A percentile compares a stretch with the other conserved stretches of the same genome.
phyloP scores from a whole-genome alignment of 2,888 invertebrate species.

The Seladonia tumulorum region DNA sequence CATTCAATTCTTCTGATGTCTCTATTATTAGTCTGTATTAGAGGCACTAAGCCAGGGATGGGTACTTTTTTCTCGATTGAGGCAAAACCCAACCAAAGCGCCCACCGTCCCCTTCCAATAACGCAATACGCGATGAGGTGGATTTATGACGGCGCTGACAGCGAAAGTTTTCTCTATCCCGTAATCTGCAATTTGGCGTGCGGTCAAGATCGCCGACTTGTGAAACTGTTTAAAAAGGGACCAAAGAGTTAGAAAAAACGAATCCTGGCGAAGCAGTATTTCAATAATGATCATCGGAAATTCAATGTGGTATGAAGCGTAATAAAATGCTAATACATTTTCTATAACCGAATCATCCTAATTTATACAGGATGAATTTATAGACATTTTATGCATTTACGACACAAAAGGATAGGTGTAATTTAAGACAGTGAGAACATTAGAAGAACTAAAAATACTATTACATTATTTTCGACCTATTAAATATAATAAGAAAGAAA shows the following conservation, averaged over 20 bases:
- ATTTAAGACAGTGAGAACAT: too few species aligned
- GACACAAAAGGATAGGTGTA: too few species aligned
- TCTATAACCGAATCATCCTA: background rate
- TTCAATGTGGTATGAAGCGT: background rate
- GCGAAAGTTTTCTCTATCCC: constrained; percentile 1
- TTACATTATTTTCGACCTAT: too few species aligned
- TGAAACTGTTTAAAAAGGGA: background rate
- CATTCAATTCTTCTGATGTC: too few species aligned
- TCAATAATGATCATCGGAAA: background rate
- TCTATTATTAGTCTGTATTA: too few species aligned
- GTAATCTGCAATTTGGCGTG: background rate
- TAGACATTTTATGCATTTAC: too few species aligned
- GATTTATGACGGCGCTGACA: background rate
- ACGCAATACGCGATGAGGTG: background rate
- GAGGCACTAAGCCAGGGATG: too few species aligned
- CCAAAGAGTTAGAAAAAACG: background rate
- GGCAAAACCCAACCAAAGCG: too few species aligned
- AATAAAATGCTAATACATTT: background rate
- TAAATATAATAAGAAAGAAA: too few species aligned
- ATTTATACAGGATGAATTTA: background rate
- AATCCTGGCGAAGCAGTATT: background rate
- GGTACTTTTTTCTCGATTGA: too few species aligned
- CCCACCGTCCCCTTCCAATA: too few species aligned
- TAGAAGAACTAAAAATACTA: too few species aligned
- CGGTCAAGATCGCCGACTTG: background rate